These are phyloP conservation scores for Holotrichia oblita DNA, from an alignment of 1,140 invertebrate species.

Conservation along the genomic window DNA sequence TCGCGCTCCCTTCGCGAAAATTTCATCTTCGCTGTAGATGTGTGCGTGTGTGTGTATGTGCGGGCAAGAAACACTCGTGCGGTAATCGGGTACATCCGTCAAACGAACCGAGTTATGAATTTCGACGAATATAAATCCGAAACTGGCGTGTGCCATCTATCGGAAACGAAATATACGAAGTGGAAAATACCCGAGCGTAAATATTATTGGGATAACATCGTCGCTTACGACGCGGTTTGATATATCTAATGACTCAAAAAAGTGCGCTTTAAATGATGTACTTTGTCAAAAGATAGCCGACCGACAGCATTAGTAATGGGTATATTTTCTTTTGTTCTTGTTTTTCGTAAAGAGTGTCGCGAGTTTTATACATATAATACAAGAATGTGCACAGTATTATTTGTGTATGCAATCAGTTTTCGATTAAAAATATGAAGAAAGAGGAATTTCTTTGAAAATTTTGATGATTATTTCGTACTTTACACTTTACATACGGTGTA, in stretches of 20 bases:
- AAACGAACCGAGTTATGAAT: background rate
- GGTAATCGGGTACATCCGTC: conserved; percentile 5
- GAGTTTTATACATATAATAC: too few species aligned
- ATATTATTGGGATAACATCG: conserved; percentile 12
- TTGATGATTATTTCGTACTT: too few species aligned
- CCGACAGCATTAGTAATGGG: too few species aligned
- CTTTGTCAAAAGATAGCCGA: background rate
- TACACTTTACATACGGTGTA: too few species aligned
- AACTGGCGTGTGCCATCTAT: background rate
- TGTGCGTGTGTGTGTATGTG: background rate
- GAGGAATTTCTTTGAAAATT: too few species aligned
- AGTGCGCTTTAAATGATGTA: background rate
- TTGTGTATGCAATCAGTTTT: too few species aligned
- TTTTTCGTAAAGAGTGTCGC: too few species aligned
- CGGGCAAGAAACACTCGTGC: background rate
- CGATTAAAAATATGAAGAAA: too few species aligned
- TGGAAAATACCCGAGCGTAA: conserved; percentile 11
- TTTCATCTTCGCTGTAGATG: background rate
- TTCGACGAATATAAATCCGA: background rate
- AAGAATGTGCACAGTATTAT: too few species aligned
- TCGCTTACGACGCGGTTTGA: background rate
- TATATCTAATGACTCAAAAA: conserved; percentile 2
- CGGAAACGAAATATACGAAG: conserved; percentile 1
- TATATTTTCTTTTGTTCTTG: too few species aligned
- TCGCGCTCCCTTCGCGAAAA: background rate